phyloP scores from a whole-genome alignment of 2,888 invertebrate species.

The Pheosia gnoma region DNA sequence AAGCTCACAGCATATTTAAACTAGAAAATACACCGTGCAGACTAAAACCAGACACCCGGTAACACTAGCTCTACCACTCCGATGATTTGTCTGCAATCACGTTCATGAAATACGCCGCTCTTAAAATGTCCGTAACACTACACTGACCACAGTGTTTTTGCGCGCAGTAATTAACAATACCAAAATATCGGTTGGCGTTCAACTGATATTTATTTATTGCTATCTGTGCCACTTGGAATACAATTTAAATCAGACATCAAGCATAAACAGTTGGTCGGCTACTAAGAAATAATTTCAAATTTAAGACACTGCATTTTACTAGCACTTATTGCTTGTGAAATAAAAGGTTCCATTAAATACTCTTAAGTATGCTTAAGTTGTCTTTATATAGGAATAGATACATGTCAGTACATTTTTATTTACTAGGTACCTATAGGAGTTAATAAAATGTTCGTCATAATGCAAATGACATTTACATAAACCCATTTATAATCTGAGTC shows the following conservation, averaged over 20 bases:
- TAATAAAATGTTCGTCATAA: slow-evolving; percentile 9
- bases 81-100: slow-evolving; percentile 52
- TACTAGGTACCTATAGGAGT: neutral
- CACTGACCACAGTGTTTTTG: slow-evolving; percentile 36
- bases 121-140: slow-evolving; percentile 43
- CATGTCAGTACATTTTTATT: neutral
- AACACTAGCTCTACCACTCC: slow-evolving; percentile 35
- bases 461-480: slow-evolving; percentile 19
- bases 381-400: neutral
- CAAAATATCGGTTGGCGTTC: slow-evolving; percentile 29
- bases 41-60: neutral
- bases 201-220: slow-evolving; percentile 36
- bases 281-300: neutral
- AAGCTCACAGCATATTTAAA: too few relatives aligned
- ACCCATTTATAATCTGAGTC: slow-evolving; percentile 29
- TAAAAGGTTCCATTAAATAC: neutral
- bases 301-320: neutral
- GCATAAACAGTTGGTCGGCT: neutral
- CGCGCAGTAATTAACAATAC: slow-evolving; percentile 26
- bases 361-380: neutral
- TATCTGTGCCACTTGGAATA: slow-evolving; percentile 20
- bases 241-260: slow-evolving; percentile 33
- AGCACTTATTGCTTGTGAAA: neutral
- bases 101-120: slow-evolving; percentile 33
- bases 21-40: too few relatives aligned